These are phyloP conservation scores for Temnothorax rugatulus DNA, from an alignment of 2,888 invertebrate genomes.

Conservation along the genomic window DNA sequence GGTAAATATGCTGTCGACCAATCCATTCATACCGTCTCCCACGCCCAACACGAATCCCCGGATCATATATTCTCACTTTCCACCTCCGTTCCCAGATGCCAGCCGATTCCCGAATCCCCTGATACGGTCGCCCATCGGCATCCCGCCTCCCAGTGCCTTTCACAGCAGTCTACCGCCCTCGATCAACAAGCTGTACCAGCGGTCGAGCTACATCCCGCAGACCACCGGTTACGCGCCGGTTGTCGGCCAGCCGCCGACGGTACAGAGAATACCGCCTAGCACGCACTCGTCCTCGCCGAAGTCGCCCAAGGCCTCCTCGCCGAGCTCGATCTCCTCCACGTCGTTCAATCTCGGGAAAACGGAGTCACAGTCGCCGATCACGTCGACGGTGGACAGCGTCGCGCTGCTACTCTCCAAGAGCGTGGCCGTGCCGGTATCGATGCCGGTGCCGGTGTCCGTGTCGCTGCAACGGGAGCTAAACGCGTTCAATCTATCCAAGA, in stretches of 20 bases:
- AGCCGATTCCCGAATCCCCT: constrained; percentile 82
- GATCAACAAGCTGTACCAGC: constrained; percentile 83
- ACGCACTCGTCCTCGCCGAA: constrained; percentile 78
- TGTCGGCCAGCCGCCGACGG: constrained; percentile 79
- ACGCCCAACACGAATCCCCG: constrained; percentile 85
- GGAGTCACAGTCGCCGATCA: constrained; percentile 66
- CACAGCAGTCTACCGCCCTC: constrained; percentile 84
- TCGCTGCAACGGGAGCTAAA: constrained; percentile 71
- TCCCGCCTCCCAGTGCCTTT: constrained; percentile 84
- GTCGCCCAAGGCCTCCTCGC: constrained; percentile 76
- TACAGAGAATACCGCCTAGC: constrained; percentile 84
- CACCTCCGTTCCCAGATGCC: constrained; percentile 80
- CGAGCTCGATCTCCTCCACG: constrained; percentile 70
- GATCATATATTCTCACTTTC: constrained; percentile 82
- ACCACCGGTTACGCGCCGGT: constrained; percentile 75
- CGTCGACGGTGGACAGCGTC: constrained; percentile 69
- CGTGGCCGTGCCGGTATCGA: background rate
- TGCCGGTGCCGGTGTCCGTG: constrained; percentile 38
- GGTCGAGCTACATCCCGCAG: constrained; percentile 82
- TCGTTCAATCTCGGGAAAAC: constrained; percentile 73
- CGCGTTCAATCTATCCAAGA: constrained; percentile 79
- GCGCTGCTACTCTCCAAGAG: constrained; percentile 70
- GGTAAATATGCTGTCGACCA: constrained; percentile 85
- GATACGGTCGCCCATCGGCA: constrained; percentile 82
- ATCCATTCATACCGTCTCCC: constrained; percentile 84